Conservation (phyloP, 2,797 vertebrate species). For the Hafferia zeledoni region DNA sequence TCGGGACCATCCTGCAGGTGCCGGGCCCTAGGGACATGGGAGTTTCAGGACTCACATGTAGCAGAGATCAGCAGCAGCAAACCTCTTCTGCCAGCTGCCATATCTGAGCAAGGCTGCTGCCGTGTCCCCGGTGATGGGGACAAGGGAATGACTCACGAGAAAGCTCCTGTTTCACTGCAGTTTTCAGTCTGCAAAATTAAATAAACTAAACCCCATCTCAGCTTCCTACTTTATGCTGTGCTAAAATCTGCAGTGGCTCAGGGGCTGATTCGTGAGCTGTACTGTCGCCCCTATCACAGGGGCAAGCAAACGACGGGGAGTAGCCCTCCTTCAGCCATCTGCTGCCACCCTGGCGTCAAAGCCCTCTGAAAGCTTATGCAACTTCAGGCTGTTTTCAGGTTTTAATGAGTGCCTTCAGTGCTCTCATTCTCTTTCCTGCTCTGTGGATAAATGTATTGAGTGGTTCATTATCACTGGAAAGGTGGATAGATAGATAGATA, state of each 20-base stretch:
- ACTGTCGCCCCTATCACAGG: not conserved
- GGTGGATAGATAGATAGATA: not conserved
- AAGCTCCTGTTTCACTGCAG: not conserved
- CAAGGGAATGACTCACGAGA: not conserved
- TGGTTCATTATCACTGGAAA: not conserved
- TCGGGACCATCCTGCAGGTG: not conserved
- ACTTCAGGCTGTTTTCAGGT: slow-evolving; percentile 7
- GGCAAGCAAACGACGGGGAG: not conserved
- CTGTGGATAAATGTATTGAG: not conserved
- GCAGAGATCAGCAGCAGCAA: not conserved
- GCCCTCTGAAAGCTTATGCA: not conserved
- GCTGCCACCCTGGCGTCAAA: not conserved
- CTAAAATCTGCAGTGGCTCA: slow-evolving; percentile 6
- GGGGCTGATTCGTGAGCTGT: slow-evolving; percentile 39
- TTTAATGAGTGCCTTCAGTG: not conserved
- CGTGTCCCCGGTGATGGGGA: accelerated
- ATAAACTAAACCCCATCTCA: not conserved
- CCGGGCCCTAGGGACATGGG: accelerated
- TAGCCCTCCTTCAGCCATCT: slow-evolving; percentile 56
- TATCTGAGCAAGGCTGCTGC: not conserved
- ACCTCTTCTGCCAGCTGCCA: not conserved
- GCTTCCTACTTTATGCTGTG: not conserved
- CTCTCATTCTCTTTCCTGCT: not conserved
- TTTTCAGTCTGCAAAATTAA: not conserved
- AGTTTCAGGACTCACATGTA: accelerated